Base-by-base conservation (phyloP, 2,888 invertebrate genomes). In the Blera fallax region DNA sequence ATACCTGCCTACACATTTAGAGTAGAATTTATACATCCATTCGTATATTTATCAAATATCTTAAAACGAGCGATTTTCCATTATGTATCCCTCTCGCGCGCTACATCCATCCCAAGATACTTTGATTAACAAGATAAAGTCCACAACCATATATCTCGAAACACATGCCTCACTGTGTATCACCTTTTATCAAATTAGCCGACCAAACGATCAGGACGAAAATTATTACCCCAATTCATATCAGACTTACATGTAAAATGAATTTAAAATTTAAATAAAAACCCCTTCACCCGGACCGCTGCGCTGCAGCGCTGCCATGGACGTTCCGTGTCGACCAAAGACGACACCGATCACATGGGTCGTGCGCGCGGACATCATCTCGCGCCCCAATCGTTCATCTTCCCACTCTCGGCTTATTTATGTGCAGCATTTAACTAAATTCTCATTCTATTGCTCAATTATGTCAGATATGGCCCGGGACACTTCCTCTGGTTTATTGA, bases 221-320 rank as follows among this genome's bases (percentile, higher is more conserved):
- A 87, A 78, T 87, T 87, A 87, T 87, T 87, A 87, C 87, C 87
- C 82, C 87, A 87, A 87, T 87, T 87, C 87, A 87, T 87, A 87
- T 87, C 87, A 87, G 82, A 62, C 77, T 82, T 87, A 87, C 87
- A 87, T 87, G 87, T 87, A 87, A 87, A 87, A 73, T 82, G 87
- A 87, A 87, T 87, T 87, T 87, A 87, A 87, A 87, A 82, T 87
- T 87, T 78, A 82, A 87, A 87, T 87, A 78, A 77, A 81, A 76
- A 50, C 16, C n/a, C 52, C 8, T 40, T 14, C 58, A 18, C 50
- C 52, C 40, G 24, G 27, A 7, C 16, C 18, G 18, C 45, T 8
- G 32, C n/a, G 24, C n/a, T n/a, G n/a, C n/a, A n/a, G n/a, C n/a
- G n/a, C n/a, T n/a, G n/a, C n/a, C n/a, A n/a, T n/a, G n/a, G n/a